Evolutionary conservation across 2,888 invertebrate species (phyloP).

Genomic region (Eristalis tenax): DNA sequence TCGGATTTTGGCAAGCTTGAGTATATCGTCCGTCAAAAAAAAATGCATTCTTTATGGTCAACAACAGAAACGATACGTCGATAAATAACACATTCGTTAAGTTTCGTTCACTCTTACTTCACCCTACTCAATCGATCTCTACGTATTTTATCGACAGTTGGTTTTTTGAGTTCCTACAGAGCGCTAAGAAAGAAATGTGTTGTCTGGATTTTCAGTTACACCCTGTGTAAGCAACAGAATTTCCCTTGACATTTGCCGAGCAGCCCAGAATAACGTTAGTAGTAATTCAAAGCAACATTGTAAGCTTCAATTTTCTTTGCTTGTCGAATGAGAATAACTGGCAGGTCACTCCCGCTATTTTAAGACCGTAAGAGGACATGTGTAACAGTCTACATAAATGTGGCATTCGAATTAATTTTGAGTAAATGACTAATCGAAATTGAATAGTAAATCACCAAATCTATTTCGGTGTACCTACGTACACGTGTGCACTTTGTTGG

Average conservation of each 20-base stretch:
- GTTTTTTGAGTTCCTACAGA: too few relatives aligned
- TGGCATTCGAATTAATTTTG: background rate
- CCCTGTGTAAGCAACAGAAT: background rate
- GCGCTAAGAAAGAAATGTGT: too few relatives aligned
- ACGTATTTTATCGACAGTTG: too few relatives aligned
- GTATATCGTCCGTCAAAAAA: too few relatives aligned
- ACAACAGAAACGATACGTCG: too few relatives aligned
- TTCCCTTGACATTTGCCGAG: background rate
- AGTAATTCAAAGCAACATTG: background rate
- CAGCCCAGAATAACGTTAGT: background rate
- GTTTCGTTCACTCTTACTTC: too few relatives aligned
- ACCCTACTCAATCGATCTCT: too few relatives aligned
- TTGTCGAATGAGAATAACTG: background rate
- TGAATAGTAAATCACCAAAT: background rate
- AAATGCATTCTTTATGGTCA: too few relatives aligned
- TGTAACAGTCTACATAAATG: background rate
- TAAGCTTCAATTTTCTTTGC: background rate
- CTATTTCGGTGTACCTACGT: background rate
- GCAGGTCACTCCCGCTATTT: background rate
- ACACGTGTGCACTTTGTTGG: background rate
- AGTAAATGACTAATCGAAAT: background rate
- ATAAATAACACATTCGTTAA: too few relatives aligned
- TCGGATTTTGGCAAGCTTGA: too few relatives aligned
- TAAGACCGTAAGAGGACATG: background rate
- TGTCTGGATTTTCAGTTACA: background rate